Evolutionary conservation across 2,113 vertebrate species (phyloP).

Genomic region (Lutjanus erythropterus): DNA sequence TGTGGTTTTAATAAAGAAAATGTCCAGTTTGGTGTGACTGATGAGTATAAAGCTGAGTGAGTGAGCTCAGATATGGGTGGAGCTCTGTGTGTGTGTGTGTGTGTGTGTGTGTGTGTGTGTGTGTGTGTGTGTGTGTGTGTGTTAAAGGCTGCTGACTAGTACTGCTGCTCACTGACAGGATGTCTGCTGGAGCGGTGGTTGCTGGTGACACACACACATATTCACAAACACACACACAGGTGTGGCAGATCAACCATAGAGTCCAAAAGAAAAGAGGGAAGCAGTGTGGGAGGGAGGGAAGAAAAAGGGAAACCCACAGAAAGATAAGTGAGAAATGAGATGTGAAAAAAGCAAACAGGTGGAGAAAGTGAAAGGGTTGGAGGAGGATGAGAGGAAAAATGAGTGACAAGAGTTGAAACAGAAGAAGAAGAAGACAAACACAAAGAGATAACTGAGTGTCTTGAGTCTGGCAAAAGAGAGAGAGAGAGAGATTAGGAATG

Average conservation of each 20-base stretch:
- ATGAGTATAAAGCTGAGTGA: not conserved
- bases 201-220: conserved; percentile 22
- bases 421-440: not conserved
- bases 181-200: conserved; percentile 62
- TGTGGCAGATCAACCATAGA: conserved; percentile 14
- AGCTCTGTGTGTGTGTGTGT: not conserved
- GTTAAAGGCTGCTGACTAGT: conserved; percentile 54
- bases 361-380: not conserved
- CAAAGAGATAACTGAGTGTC: conserved; percentile 5
- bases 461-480: not conserved
- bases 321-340: not conserved
- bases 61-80: conserved; percentile 7
- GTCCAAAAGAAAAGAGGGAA: not conserved
- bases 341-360: not conserved
- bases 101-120: not conserved
- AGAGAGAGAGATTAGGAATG: conserved; percentile 36
- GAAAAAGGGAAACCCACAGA: not conserved
- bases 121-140: conserved; percentile 2
- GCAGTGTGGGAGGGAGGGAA: not conserved
- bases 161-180: conserved; percentile 30
- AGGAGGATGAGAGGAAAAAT: not conserved
- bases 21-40: conserved; percentile 4
- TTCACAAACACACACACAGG: conserved; percentile 36
- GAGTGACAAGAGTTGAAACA: not conserved
- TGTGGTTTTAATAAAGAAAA: conserved; percentile 1